Evolutionary conservation across 2,113 vertebrate species (phyloP).

Genomic region (Callocephalon fimbriatum): DNA sequence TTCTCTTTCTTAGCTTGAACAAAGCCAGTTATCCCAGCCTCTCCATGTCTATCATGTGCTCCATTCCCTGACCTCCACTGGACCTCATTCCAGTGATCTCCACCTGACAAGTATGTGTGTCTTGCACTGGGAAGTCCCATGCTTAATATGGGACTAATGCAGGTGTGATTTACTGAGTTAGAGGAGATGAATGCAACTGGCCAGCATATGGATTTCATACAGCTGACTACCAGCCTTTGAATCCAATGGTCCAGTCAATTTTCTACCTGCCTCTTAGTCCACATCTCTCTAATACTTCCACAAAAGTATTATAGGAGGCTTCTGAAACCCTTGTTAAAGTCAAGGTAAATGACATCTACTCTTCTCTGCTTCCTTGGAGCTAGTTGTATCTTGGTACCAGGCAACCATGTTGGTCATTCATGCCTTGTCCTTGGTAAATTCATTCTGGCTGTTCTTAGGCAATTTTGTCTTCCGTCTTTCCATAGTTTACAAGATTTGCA

Average conservation of each 20-base stretch:
- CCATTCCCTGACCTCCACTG: not conserved
- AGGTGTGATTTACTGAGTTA: not conserved
- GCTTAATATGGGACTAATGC: not conserved
- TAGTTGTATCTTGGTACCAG: not conserved
- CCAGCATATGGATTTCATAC: rapidly evolving
- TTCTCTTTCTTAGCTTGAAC: not conserved
- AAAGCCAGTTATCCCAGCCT: not conserved
- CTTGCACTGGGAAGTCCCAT: not conserved
- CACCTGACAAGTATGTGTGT: not conserved
- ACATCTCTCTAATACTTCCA: not conserved
- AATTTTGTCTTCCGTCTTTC: not conserved
- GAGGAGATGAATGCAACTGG: not conserved
- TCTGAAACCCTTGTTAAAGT: not conserved
- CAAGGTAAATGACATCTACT: not conserved
- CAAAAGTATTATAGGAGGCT: not conserved
- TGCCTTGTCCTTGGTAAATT: not conserved
- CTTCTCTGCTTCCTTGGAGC: not conserved
- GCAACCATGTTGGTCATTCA: not conserved
- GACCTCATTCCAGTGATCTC: not conserved
- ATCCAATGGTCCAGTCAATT: not conserved
- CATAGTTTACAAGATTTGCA: not conserved
- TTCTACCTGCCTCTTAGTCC: not conserved
- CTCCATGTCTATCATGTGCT: not conserved
- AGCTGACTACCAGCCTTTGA: not conserved
- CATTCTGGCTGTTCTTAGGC: not conserved